phyloP scores from a whole-genome alignment of 1,140 invertebrate genomes.

The Hypsibius dujardini region DNA sequence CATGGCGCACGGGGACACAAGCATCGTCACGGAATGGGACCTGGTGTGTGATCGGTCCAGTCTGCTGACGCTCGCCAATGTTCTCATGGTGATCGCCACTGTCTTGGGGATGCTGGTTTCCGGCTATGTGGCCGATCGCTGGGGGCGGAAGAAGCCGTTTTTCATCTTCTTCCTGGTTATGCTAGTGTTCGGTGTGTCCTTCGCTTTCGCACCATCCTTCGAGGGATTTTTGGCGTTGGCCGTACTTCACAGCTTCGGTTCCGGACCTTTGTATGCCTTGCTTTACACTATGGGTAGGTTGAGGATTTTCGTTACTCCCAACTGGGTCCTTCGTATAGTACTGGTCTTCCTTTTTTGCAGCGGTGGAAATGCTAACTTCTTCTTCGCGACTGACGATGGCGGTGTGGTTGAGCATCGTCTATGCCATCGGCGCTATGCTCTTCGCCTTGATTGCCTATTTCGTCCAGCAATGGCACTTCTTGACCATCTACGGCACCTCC shows the following conservation, averaged over 20 bases:
- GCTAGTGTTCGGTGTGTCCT: not conserved
- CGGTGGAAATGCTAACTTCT: not conserved
- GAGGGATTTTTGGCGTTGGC: not conserved
- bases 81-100: not conserved
- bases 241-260: not conserved
- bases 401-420: slow-evolving; percentile 8
- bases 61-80: not conserved
- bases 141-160: not conserved
- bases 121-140: not conserved
- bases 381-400: not conserved
- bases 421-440: not conserved
- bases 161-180: not conserved
- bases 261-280: not conserved
- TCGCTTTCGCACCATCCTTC: not conserved
- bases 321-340: not conserved
- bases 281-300: slow-evolving; percentile 4
- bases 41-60: slow-evolving; percentile 2
- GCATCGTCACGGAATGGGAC: slow-evolving; percentile 12
- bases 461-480: not conserved
- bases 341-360: not conserved
- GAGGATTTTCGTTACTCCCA: not conserved
- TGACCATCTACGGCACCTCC: not conserved
- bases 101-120: not conserved
- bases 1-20: not conserved
- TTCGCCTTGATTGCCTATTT: slow-evolving; percentile 11